phyloP scores from a whole-genome alignment of 1,140 invertebrate genomes.

The Catajapyx aquilonaris region DNA sequence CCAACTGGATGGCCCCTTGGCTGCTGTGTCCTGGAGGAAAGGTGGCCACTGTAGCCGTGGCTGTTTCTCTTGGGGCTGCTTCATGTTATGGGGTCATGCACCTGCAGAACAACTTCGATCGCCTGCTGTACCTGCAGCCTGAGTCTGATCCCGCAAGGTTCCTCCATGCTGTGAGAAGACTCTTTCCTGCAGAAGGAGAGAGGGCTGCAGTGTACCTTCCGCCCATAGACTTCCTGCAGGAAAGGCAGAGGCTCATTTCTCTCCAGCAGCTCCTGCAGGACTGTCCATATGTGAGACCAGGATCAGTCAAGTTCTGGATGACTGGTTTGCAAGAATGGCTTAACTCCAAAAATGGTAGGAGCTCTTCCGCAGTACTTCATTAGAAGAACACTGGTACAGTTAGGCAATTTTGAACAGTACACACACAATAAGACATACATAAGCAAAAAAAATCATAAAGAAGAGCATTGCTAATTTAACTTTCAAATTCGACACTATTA shows the following conservation, averaged over 20 bases:
- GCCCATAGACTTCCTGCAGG: slow-evolving; percentile 18
- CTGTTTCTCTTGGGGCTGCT: slow-evolving; percentile 12
- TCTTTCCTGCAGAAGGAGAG: slow-evolving; percentile 27
- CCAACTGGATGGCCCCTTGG: slow-evolving; percentile 10
- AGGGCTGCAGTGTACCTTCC: slow-evolving; percentile 15
- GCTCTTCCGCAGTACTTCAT: too few relatives aligned
- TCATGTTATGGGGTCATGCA: slow-evolving; percentile 22
- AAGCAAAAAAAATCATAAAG: too few relatives aligned
- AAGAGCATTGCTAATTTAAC: too few relatives aligned
- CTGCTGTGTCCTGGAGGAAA: slow-evolving; percentile 16
- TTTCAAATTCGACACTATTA: too few relatives aligned
- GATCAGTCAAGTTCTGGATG: slow-evolving; percentile 20
- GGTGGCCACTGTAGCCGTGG: slow-evolving; percentile 5
- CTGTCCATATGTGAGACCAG: slow-evolving; percentile 21
- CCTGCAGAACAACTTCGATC: slow-evolving; percentile 31
- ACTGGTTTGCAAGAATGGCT: slow-evolving; percentile 9
- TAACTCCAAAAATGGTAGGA: slow-evolving; percentile 2
- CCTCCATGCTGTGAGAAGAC: slow-evolving; percentile 21
- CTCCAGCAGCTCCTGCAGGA: slow-evolving; percentile 14
- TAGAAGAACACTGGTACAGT: too few relatives aligned
- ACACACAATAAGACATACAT: too few relatives aligned
- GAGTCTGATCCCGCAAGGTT: slow-evolving; percentile 23
- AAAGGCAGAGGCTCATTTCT: slow-evolving; percentile 14
- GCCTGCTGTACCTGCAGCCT: slow-evolving; percentile 31
- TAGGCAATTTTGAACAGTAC: too few relatives aligned